These are phyloP conservation scores for Pachyramphus minor DNA, from an alignment of 2,113 vertebrate species.

Conservation along the genomic window DNA sequence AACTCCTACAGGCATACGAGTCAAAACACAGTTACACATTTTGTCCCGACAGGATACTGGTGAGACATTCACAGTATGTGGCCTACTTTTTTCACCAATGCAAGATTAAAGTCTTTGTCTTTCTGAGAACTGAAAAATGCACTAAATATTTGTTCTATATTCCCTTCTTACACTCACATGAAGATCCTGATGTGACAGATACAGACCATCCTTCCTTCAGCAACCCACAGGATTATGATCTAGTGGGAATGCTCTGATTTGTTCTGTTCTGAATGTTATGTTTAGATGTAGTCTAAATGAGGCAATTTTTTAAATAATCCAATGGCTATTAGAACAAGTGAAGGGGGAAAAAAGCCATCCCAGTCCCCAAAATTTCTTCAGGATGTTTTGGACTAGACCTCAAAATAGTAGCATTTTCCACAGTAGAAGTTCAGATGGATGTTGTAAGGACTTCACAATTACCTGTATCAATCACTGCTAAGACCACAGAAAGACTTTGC, in stretches of 20 bases:
- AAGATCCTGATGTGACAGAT: background rate
- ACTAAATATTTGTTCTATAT: background rate
- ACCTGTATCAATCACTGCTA: background rate
- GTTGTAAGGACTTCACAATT: background rate
- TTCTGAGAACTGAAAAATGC: background rate
- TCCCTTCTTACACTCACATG: background rate
- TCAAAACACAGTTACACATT: conserved; percentile 21
- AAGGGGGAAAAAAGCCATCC: background rate
- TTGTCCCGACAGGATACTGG: background rate
- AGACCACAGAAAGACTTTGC: background rate
- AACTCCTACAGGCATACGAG: conserved; percentile 6
- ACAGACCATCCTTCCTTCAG: background rate
- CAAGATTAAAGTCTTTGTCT: background rate
- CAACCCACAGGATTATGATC: background rate
- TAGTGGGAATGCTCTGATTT: background rate
- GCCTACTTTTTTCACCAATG: background rate
- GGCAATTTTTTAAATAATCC: background rate
- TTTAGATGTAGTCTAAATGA: background rate
- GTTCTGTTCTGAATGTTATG: too few species aligned
- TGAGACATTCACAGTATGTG: background rate
- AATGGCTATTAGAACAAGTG: background rate
- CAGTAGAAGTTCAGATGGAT: background rate
- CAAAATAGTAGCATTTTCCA: background rate
- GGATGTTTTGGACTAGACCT: background rate
- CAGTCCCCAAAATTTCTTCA: background rate